Evolutionary conservation across 2,797 vertebrate species (phyloP).

Genomic region (Poeciliopsis infans): DNA sequence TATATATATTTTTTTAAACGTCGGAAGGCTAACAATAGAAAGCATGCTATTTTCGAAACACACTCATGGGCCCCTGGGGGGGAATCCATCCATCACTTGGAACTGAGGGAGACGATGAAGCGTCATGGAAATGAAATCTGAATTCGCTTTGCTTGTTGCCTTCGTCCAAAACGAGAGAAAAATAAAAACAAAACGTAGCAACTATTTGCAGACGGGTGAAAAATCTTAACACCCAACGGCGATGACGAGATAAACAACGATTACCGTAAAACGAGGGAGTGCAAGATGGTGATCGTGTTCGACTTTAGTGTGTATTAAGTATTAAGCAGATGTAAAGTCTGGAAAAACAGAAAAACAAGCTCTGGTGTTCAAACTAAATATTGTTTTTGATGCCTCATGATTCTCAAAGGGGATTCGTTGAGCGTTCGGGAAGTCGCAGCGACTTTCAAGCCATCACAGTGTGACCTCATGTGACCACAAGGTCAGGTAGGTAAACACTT

Average conservation of each 20-base stretch:
- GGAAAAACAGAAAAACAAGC: not conserved
- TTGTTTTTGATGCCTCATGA: not conserved
- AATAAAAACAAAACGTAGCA: slow-evolving; percentile 24
- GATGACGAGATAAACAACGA: slow-evolving; percentile 3
- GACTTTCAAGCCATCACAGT: not conserved
- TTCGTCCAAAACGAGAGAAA: slow-evolving; percentile 32
- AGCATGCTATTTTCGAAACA: slow-evolving; percentile 66
- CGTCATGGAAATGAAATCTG: slow-evolving; percentile 48
- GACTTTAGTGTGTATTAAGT: not conserved
- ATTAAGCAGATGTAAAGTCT: not conserved
- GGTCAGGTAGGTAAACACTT: not conserved
- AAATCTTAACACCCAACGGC: not conserved
- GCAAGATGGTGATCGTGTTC: slow-evolving; percentile 11
- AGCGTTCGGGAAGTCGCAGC: not conserved
- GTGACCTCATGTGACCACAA: not conserved
- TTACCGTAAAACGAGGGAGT: slow-evolving; percentile 5
- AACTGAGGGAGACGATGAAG: slow-evolving; percentile 45
- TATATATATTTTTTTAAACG: slow-evolving; percentile 4
- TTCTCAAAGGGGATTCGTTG: not conserved
- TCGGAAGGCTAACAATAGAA: slow-evolving; percentile 52
- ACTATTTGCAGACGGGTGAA: not conserved
- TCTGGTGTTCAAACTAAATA: not conserved
- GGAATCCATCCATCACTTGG: slow-evolving; percentile 48
- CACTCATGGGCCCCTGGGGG: slow-evolving; percentile 54
- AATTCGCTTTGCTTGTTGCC: slow-evolving; percentile 45